Conservation (phyloP, 92 coral and sea anemone species). For the Parazoanthus atlanticus region DNA sequence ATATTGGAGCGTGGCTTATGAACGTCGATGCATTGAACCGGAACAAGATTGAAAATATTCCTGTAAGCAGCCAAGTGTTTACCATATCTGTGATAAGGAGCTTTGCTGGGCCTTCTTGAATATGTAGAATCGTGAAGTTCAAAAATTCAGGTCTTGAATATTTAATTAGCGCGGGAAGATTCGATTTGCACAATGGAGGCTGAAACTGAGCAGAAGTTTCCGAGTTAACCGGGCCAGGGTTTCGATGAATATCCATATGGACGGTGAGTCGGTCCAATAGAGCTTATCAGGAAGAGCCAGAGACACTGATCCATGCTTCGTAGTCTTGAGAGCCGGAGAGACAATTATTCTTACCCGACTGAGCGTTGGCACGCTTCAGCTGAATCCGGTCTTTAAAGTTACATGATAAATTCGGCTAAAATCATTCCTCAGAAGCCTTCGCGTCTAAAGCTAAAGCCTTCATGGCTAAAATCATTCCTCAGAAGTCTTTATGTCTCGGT, state of each 20-base stretch:
- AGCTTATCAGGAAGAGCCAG: slow-evolving; percentile 53
- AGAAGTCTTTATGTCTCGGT: too few species aligned
- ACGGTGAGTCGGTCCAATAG: slow-evolving; percentile 46
- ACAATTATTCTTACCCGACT: slow-evolving; percentile 2
- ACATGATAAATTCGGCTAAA: background rate
- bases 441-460: too few species aligned
- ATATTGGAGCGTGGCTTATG: slow-evolving; percentile 23
- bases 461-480: too few species aligned
- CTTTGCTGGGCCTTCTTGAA: background rate
- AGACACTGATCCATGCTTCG: slow-evolving; percentile 56
- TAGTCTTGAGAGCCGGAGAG: slow-evolving; percentile 48
- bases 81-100: background rate
- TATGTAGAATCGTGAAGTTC: background rate
- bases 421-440: background rate
- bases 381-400: background rate
- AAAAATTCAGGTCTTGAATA: slow-evolving; percentile 34
- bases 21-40: slow-evolving; percentile 39
- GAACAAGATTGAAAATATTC: slow-evolving; percentile 43
- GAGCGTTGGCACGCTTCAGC: background rate
- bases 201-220: background rate
- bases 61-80: slow-evolving; percentile 48
- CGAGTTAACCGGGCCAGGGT: slow-evolving; percentile 37
- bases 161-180: background rate
- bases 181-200: background rate
- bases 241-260: slow-evolving; percentile 32